Percentiles rank a stretch among this genome's conserved stretches.
Conservation (phyloP, 2,797 vertebrate genomes). For the Ceryle rudis region DNA sequence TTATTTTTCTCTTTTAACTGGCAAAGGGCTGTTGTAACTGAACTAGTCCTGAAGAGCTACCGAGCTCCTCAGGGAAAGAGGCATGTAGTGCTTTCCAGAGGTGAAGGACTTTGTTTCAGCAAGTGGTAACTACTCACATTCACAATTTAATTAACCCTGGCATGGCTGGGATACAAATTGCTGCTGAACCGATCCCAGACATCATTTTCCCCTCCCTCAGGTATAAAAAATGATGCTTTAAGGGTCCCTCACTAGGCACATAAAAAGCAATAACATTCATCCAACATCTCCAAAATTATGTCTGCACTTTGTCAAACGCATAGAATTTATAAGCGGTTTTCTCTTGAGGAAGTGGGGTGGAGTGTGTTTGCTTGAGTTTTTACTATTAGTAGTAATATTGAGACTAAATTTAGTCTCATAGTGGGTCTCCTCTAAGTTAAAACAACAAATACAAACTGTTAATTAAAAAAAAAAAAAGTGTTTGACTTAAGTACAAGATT, state of each 20-base stretch:
- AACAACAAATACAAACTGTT: neutral
- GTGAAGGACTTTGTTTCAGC: neutral
- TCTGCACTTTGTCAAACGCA: neutral
- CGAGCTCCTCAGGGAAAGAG: neutral
- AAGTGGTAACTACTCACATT: neutral
- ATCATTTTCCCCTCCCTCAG: neutral
- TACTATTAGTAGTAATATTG: neutral
- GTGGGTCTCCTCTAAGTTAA: neutral
- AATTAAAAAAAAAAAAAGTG: neutral
- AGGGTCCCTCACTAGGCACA: neutral
- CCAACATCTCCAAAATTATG: neutral
- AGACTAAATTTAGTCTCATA: neutral
- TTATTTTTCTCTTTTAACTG: neutral
- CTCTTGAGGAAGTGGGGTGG: neutral
- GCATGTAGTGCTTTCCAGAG: neutral
- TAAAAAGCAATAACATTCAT: neutral
- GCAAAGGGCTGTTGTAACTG: neutral
- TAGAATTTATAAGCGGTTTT: neutral
- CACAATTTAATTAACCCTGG: neutral
- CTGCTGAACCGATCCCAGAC: neutral
- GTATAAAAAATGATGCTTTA: neutral
- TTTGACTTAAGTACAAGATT: neutral
- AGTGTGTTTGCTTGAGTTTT: neutral
- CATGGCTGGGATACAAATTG: rapidly evolving
- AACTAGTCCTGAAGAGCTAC: neutral